These are phyloP conservation scores for Tetragonisca angustula DNA, from an alignment of 2,888 invertebrate genomes.

Conservation along the genomic window DNA sequence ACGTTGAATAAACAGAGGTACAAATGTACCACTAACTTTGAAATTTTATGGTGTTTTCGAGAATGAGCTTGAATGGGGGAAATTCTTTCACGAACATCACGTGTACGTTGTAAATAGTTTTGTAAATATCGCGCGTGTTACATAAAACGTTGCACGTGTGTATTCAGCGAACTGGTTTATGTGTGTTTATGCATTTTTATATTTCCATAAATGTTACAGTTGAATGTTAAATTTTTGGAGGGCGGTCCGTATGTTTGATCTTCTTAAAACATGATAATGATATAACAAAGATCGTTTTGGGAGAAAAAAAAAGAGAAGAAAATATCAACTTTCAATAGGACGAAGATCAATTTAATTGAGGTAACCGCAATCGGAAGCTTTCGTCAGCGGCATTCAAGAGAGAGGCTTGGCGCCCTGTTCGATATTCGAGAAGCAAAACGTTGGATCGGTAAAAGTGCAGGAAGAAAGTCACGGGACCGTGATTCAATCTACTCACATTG, in stretches of 20 bases:
- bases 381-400: conserved; percentile 10
- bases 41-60: too few species aligned
- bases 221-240: background rate
- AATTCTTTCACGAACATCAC: too few species aligned
- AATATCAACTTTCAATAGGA: too few species aligned
- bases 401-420: conserved; percentile 26
- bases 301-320: background rate
- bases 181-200: too few species aligned
- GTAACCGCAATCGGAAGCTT: background rate
- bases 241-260: background rate
- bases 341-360: conserved; percentile 36
- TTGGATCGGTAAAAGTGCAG: conserved; percentile 14
- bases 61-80: too few species aligned
- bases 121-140: too few species aligned
- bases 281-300: background rate
- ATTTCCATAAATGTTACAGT: background rate
- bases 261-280: background rate
- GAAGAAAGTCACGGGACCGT: conserved; percentile 41
- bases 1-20: too few species aligned
- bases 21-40: too few species aligned
- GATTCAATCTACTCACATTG: conserved; percentile 60
- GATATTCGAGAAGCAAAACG: conserved; percentile 30
- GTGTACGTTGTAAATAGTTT: too few species aligned
- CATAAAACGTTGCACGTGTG: too few species aligned
- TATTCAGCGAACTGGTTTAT: too few species aligned